Conservation (phyloP, 1,140 invertebrate genomes). For the Papilio polyxenes region DNA sequence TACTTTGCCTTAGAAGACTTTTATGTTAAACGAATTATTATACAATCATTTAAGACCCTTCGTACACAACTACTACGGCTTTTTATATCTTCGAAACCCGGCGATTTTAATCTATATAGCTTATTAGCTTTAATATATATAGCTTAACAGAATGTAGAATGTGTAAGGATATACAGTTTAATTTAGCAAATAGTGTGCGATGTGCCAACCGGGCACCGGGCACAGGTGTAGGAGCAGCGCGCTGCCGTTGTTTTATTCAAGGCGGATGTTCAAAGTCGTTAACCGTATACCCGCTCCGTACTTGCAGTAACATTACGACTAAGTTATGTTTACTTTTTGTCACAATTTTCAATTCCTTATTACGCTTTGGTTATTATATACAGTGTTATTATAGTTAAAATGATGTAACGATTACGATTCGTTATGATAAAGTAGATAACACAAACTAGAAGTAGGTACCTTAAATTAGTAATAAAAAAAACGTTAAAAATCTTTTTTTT, state of each 20-base stretch:
- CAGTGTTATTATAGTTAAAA: not conserved
- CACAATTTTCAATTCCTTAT: slow-evolving; percentile 9
- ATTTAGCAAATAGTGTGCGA: slow-evolving; percentile 30
- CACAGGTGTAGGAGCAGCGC: slow-evolving; percentile 21
- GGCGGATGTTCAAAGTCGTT: slow-evolving; percentile 34
- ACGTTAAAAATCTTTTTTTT: no score
- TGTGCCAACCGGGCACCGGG: slow-evolving; percentile 27
- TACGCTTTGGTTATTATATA: not conserved
- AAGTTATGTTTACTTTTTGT: slow-evolving; percentile 30
- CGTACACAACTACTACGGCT: no score
- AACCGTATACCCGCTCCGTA: slow-evolving; percentile 29
- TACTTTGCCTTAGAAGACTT: no score
- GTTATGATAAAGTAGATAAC: no score
- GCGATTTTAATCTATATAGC: no score
- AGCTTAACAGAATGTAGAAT: not conserved
- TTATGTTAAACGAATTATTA: no score
- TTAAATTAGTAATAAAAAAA: no score
- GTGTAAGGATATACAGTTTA: not conserved
- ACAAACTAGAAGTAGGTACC: no score
- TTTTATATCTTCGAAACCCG: no score
- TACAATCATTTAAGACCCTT: no score
- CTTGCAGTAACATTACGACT: not conserved
- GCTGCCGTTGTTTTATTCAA: slow-evolving; percentile 37
- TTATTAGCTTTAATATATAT: no score
- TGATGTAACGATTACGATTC: no score